Conservation (phyloP, 2,888 invertebrate species). For the Prosapia bicincta region DNA sequence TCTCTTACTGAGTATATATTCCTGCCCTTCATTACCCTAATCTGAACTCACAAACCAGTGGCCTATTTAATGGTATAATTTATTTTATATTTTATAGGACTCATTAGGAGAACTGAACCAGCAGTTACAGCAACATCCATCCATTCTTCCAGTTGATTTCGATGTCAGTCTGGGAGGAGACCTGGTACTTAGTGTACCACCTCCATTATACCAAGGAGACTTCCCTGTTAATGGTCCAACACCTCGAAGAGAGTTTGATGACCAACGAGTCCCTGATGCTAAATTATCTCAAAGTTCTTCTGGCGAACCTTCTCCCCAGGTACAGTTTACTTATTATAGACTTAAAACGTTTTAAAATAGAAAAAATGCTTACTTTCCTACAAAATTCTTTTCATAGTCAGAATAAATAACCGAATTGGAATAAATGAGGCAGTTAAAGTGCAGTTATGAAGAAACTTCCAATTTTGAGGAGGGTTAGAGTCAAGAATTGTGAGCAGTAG, state of each 20-base stretch:
- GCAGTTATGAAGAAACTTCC: no score
- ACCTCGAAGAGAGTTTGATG: slow-evolving; percentile 57
- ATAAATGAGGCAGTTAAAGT: no score
- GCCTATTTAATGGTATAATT: neutral
- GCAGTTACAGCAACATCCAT: slow-evolving; percentile 86
- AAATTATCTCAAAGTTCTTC: slow-evolving; percentile 59
- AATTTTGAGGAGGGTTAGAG: no score
- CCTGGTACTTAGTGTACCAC: slow-evolving; percentile 61
- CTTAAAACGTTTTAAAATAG: no score
- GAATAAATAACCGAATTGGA: no score
- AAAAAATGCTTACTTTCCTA: no score
- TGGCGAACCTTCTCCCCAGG: slow-evolving; percentile 50
- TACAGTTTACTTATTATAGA: no score
- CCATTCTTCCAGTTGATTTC: slow-evolving; percentile 89
- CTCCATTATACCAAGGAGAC: slow-evolving; percentile 50
- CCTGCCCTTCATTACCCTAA: neutral
- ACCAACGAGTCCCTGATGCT: slow-evolving; percentile 73
- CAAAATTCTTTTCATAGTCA: no score
- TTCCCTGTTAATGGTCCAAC: slow-evolving; percentile 30
- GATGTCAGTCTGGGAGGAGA: slow-evolving; percentile 79
- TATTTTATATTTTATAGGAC: slow-evolving; percentile 65
- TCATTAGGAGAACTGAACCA: slow-evolving; percentile 83
- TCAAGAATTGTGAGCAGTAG: no score
- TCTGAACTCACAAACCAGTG: neutral
- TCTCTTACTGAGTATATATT: no score